Conservation (phyloP, 2,113 vertebrate genomes). For the Onychorhynchus coronatus region DNA sequence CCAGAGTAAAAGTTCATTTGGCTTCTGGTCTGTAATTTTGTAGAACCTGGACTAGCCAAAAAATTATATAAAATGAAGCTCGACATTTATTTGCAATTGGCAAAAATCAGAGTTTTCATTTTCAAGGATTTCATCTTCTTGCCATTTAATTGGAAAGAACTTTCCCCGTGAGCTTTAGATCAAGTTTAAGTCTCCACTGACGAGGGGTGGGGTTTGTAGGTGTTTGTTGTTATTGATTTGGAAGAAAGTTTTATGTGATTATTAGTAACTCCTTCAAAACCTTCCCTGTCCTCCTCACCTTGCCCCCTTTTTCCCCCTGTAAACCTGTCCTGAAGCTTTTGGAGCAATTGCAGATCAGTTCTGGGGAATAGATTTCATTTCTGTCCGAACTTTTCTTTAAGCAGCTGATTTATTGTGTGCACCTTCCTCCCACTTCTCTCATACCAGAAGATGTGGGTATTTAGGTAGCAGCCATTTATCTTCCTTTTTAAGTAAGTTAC, state of each 20-base stretch:
- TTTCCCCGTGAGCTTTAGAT: background rate
- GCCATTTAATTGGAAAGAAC: background rate
- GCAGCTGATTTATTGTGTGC: background rate
- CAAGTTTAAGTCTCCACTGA: background rate
- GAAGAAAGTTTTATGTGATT: background rate
- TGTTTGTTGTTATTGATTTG: background rate
- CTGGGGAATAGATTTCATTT: background rate
- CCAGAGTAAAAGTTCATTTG: slow-evolving; percentile 4
- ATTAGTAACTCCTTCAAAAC: background rate
- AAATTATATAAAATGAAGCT: background rate
- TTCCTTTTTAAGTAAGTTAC: background rate
- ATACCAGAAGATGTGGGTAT: background rate
- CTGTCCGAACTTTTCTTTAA: background rate
- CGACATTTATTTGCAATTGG: background rate
- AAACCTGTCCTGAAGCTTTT: background rate
- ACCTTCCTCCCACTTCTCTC: background rate
- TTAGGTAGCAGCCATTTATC: background rate
- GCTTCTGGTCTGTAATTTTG: background rate
- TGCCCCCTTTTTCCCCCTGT: background rate
- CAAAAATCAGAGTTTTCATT: background rate
- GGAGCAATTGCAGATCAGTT: background rate
- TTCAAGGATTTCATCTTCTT: background rate
- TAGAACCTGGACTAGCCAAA: background rate
- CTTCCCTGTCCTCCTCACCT: background rate
- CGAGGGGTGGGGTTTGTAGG: fast-evolving